Conservation (phyloP, 2,888 invertebrate genomes). For the Hesperia comma region DNA sequence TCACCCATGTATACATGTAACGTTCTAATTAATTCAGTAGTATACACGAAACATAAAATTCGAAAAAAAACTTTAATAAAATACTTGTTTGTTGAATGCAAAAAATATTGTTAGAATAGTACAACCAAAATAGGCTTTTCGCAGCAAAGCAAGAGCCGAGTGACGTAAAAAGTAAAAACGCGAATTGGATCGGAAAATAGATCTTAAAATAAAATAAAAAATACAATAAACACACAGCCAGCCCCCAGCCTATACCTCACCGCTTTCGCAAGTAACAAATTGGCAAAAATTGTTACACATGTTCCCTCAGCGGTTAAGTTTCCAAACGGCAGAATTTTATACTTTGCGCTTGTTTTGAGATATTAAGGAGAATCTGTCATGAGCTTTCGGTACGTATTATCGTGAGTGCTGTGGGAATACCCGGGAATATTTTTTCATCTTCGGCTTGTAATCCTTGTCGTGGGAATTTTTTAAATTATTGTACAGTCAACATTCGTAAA, state of each 20-base stretch:
- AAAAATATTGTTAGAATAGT: too few species aligned
- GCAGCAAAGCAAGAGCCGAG: too few species aligned
- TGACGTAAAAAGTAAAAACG: too few species aligned
- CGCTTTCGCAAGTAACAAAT: constrained; percentile 60
- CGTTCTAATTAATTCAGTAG: too few species aligned
- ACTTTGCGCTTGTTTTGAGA: constrained; percentile 54
- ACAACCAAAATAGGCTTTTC: too few species aligned
- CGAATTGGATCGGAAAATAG: not conserved
- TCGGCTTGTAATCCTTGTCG: constrained; percentile 19
- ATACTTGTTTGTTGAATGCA: too few species aligned
- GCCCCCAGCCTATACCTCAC: constrained; percentile 45
- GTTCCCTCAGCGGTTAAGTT: constrained; percentile 54
- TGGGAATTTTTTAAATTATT: not conserved
- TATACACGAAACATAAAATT: too few species aligned
- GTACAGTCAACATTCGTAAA: not conserved
- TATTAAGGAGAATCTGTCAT: constrained; percentile 56
- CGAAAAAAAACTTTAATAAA: too few species aligned
- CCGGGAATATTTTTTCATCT: constrained; percentile 34
- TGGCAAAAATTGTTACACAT: constrained; percentile 70
- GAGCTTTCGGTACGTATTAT: constrained; percentile 39
- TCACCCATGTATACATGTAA: too few species aligned
- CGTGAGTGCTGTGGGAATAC: constrained; percentile 36
- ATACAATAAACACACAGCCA: not conserved
- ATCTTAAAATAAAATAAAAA: not conserved
- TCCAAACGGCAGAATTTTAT: constrained; percentile 49